Base-by-base conservation (phyloP, 2,888 invertebrate genomes). In the Hymenopus coronatus region DNA sequence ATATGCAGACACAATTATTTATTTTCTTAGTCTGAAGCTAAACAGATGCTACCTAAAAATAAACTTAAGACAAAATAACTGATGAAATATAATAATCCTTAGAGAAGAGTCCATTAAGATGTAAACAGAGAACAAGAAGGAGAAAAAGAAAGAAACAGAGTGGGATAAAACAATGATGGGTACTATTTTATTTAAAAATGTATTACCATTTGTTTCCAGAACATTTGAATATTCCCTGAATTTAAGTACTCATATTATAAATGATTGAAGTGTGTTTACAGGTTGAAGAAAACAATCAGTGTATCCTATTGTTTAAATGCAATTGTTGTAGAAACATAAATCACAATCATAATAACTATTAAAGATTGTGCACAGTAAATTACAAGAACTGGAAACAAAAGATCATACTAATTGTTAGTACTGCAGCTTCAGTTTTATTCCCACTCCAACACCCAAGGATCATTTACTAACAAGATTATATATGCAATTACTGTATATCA, bases 391-490 rank as follows among this genome's bases (percentile, higher is more conserved):
- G 54, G 54, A 70, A 70, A 70, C 54, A 70, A 70, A 70, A 70
- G 54, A 25, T 40, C 20, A 70, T 70, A 70, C 54, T 70, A 20
- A 4, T 70, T n/a, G 20, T 25, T 15, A 70, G 54, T 70, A 70
- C 54, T 20, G 54, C 54, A 70, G 54, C 54, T 70, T 70, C 54
- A 70, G 54, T 70, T 70, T 70, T 85, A 54, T 86, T 70, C 81
- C 81, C 81, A 30, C n/a, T 81, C 86, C 20, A 14, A 28, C 85
- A 54, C 46, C 14, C 27, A 14, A 86, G 81, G 28, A 28, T 82
- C 81, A 87, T 82, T 82, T 87, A 25, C 54, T 82, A 83, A 88
- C n/a, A 87, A 84, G 30, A n/a, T 86, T 40, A 33, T 87, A 87
- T 30, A 82, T 87, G 46, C 27, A 83, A 83, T 88, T 82, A 70